phyloP scores from a whole-genome alignment of 2,888 invertebrate genomes.

The Nemoura dubitans region DNA sequence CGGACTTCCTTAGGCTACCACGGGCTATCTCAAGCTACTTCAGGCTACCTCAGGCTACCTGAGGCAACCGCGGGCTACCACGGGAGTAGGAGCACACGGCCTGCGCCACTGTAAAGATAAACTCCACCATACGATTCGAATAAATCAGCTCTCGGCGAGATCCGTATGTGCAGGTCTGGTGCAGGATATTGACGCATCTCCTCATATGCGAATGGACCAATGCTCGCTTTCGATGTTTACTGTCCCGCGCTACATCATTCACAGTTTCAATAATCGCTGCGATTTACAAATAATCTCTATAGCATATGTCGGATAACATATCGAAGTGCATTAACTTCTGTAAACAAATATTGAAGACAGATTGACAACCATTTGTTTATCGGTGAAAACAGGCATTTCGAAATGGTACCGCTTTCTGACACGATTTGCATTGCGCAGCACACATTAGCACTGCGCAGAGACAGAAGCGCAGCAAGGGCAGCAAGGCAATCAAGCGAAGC shows the following conservation, averaged over 20 bases:
- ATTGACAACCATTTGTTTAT: not conserved
- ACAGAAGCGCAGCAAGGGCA: too few relatives aligned
- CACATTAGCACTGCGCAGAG: too few relatives aligned
- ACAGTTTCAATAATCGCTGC: not conserved
- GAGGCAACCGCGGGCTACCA: too few relatives aligned
- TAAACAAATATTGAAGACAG: not conserved
- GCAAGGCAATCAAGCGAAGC: too few relatives aligned
- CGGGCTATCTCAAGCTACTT: too few relatives aligned
- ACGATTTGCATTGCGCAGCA: too few relatives aligned
- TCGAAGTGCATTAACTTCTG: not conserved
- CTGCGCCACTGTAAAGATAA: not conserved
- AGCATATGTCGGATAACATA: too few relatives aligned
- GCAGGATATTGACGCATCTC: too few relatives aligned
- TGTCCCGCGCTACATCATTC: not conserved
- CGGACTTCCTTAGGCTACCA: too few relatives aligned
- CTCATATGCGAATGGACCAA: not conserved
- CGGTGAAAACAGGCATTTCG: not conserved
- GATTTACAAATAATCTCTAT: not conserved
- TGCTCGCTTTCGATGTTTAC: not conserved
- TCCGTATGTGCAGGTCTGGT: too few relatives aligned
- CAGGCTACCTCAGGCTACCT: too few relatives aligned
- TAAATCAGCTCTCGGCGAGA: not conserved
- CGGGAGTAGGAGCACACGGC: not conserved
- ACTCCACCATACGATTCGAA: not conserved
- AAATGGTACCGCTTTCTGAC: not conserved